Evolutionary conservation across 2,113 vertebrate species (phyloP).

Genomic region (Archocentrus centrarchus): DNA sequence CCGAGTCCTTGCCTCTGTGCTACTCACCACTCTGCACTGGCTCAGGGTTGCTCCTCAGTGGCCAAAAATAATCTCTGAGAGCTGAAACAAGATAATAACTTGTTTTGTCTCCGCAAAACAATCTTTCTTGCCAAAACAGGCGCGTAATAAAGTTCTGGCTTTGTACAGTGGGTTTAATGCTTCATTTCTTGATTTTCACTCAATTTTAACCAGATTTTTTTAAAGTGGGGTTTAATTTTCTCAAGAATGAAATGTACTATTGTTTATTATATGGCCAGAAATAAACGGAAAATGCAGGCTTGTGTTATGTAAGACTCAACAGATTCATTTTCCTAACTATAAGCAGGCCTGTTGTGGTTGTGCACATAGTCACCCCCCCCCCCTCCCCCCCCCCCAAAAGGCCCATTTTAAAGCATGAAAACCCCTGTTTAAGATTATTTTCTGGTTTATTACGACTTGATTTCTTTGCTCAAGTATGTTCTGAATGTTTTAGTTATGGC

Average conservation of each 20-base stretch:
- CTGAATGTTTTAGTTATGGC: background rate
- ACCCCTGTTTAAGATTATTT: background rate
- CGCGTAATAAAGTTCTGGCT: constrained; percentile 16
- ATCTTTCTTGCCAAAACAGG: constrained; percentile 24
- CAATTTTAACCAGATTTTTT: background rate
- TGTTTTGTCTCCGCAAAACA: constrained; percentile 37
- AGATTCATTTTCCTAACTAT: background rate
- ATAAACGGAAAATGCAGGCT: background rate
- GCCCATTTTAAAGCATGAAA: background rate
- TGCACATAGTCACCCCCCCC: no score
- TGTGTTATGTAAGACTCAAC: constrained; percentile 8
- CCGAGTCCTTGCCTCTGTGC: background rate
- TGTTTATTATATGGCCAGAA: background rate
- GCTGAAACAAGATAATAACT: constrained; percentile 53
- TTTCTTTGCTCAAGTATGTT: background rate
- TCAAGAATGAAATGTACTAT: background rate
- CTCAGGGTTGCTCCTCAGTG: constrained; percentile 19
- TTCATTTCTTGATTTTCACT: background rate
- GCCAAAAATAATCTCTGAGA: constrained; percentile 53
- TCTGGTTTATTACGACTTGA: background rate
- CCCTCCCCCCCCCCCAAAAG: no score
- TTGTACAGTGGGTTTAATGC: background rate
- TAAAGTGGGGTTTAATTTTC: constrained; percentile 5
- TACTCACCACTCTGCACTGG: constrained; percentile 22
- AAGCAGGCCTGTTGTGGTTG: background rate